A percentile compares a stretch with the other conserved stretches of the same genome.
Evolutionary conservation across 2,797 vertebrate genomes (phyloP).

Genomic region (Gymnothorax javanicus): DNA sequence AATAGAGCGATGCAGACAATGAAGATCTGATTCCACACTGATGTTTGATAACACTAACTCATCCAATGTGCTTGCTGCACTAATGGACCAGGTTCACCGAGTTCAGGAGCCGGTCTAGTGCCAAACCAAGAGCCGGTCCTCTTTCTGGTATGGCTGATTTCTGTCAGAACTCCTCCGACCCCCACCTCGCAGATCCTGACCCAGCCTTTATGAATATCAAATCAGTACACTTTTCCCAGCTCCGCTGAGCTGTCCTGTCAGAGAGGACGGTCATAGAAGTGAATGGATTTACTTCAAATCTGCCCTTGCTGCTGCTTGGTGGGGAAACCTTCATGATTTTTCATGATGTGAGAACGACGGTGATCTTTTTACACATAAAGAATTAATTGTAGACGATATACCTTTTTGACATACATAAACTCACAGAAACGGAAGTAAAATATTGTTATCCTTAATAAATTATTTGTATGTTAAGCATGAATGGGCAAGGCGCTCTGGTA

Average conservation of each 20-base stretch:
- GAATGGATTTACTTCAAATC: not conserved
- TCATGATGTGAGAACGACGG: not conserved
- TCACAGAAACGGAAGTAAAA: not conserved
- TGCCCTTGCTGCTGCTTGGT: too few relatives aligned
- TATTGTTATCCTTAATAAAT: not conserved
- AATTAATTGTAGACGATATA: not conserved
- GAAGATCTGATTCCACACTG: not conserved
- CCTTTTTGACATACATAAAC: not conserved
- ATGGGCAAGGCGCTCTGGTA: not conserved
- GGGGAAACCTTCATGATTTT: not conserved
- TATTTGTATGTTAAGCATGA: not conserved
- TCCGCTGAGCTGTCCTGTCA: not conserved
- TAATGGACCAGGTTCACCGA: not conserved
- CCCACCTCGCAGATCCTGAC: conserved; percentile 47
- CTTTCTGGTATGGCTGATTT: conserved; percentile 42
- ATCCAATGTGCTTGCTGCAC: not conserved
- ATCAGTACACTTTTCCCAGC: conserved; percentile 46
- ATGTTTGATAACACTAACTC: too few relatives aligned
- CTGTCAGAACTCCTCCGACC: conserved; percentile 57
- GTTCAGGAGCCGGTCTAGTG: not conserved
- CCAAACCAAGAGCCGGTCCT: not conserved
- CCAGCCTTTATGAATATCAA: conserved; percentile 63
- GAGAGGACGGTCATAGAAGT: not conserved
- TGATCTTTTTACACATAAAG: not conserved
- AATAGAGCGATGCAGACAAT: not conserved